Percentiles rank a stretch among this genome's conserved stretches.
Conservation (phyloP, 1,140 invertebrate genomes). For the Fopius arisanus region DNA sequence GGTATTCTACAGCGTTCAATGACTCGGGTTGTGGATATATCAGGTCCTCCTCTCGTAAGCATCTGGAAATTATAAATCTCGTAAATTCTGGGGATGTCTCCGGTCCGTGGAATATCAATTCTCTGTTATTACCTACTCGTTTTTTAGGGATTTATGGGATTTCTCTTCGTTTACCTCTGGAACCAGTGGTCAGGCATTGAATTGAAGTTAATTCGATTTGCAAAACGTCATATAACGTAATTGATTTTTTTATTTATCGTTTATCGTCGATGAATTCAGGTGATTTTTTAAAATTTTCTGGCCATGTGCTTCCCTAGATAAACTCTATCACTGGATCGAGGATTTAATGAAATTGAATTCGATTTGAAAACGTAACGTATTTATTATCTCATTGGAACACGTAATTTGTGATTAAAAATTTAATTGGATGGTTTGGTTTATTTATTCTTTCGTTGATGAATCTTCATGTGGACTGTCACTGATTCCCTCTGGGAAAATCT, state of each 20-base stretch:
- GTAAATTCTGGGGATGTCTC: background rate
- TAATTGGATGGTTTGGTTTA: background rate
- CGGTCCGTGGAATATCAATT: background rate
- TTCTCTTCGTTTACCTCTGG: conserved; percentile 17
- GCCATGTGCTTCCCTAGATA: too few species aligned
- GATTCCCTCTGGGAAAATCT: conserved; percentile 68
- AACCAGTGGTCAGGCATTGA: background rate
- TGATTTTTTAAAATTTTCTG: too few species aligned
- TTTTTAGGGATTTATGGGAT: background rate
- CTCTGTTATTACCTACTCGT: background rate
- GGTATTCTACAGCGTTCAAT: background rate
- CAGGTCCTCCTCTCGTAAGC: conserved; percentile 20
- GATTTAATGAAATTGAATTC: too few species aligned
- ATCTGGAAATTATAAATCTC: conserved; percentile 40
- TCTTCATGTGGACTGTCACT: conserved; percentile 52
- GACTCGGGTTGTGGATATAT: background rate
- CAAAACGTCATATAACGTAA: too few species aligned
- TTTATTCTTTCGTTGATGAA: conserved; percentile 23
- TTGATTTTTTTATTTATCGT: too few species aligned
- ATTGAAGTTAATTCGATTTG: too few species aligned
- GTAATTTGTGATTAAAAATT: background rate
- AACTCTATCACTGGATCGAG: too few species aligned
- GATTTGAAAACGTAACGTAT: too few species aligned
- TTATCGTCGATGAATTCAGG: too few species aligned
- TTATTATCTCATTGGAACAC: background rate